Evolutionary conservation across 2,113 vertebrate species (phyloP).

Genomic region (Strigops habroptila): DNA sequence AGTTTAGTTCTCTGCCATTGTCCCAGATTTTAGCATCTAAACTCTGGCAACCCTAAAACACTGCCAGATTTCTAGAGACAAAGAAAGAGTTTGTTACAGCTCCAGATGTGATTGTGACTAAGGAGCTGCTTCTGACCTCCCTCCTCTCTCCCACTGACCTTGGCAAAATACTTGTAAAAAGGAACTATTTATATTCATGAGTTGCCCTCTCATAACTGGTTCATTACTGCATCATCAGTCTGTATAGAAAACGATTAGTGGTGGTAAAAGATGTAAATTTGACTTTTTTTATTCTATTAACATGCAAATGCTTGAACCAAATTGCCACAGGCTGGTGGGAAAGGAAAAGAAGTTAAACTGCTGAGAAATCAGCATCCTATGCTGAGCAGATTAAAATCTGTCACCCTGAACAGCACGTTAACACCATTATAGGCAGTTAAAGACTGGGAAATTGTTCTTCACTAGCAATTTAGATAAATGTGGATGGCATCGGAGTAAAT

Average conservation of each 20-base stretch:
- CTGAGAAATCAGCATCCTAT: not conserved
- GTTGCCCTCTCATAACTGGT: not conserved
- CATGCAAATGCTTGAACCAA: not conserved
- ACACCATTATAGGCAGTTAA: not conserved
- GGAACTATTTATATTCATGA: conserved; percentile 31
- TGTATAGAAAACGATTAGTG: not conserved
- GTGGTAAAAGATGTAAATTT: not conserved
- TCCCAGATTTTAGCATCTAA: conserved; percentile 36
- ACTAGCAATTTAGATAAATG: not conserved
- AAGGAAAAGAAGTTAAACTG: not conserved
- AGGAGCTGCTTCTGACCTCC: conserved; percentile 45
- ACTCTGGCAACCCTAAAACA: conserved; percentile 14
- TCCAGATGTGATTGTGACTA: conserved; percentile 58
- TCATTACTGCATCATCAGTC: conserved; percentile 1
- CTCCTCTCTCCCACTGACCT: conserved; percentile 26
- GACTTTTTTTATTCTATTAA: conserved; percentile 1
- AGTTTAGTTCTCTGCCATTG: not conserved
- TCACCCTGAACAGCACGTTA: not conserved
- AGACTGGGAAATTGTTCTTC: not conserved
- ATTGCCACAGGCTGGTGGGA: not conserved
- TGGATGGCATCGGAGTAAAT: not conserved
- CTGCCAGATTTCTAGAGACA: conserved; percentile 39
- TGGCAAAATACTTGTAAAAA: conserved; percentile 54
- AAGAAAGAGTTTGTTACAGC: conserved; percentile 39
- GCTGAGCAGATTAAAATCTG: not conserved